These are phyloP conservation scores for Orius laevigatus DNA, from an alignment of 1,140 invertebrate species.

Conservation along the genomic window DNA sequence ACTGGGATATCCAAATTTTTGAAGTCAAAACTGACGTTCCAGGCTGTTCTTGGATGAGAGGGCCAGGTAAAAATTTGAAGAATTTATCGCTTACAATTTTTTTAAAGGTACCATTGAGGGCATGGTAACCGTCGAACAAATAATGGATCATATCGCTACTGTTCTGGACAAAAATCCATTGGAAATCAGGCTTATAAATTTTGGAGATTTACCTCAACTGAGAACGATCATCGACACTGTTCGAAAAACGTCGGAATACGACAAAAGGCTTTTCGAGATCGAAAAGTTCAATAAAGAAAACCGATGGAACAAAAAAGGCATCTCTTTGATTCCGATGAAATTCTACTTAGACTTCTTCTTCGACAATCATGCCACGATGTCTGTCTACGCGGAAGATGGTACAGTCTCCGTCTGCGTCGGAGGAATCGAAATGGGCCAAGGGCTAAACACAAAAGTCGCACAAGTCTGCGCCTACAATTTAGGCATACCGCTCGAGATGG, in stretches of 20 bases:
- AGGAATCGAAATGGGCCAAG: constrained; percentile 75
- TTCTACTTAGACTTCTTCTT: constrained; percentile 39
- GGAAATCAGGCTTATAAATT: constrained; percentile 34
- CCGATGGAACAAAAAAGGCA: constrained; percentile 55
- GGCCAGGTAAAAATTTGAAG: constrained; percentile 33
- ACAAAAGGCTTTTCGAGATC: constrained; percentile 34
- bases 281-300: constrained; percentile 49
- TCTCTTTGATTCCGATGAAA: constrained; percentile 48
- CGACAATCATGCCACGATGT: constrained; percentile 44
- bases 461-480: constrained; percentile 60
- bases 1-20: constrained; percentile 36
- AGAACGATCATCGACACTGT: not conserved
- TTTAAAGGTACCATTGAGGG: constrained; percentile 42
- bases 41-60: constrained; percentile 37
- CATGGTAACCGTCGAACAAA: constrained; percentile 47
- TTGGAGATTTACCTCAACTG: too few relatives aligned
- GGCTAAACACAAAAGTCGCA: constrained; percentile 49
- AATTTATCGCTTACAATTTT: constrained; percentile 1
- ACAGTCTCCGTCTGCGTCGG: constrained; percentile 59
- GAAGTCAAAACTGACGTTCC: constrained; percentile 41
- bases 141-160: constrained; percentile 66
- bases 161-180: constrained; percentile 45
- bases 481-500: constrained; percentile 48
- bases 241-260: constrained; percentile 33
- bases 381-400: constrained; percentile 58